These are phyloP conservation scores for Platalea minor DNA, from an alignment of 2,797 vertebrate genomes.

Conservation along the genomic window DNA sequence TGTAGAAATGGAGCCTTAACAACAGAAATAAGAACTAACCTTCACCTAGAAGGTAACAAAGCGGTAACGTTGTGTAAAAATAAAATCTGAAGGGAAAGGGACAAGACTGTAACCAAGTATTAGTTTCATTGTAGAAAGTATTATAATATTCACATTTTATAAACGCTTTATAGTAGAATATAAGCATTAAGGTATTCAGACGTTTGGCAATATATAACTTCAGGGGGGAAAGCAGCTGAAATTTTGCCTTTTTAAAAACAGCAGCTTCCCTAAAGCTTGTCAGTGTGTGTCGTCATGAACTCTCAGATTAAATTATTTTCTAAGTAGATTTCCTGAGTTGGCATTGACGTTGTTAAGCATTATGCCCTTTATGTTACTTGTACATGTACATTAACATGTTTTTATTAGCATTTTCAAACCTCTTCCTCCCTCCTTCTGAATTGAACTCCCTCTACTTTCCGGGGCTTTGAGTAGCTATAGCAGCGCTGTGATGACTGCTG, in stretches of 20 bases:
- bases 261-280: conserved; percentile 1
- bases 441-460: not conserved
- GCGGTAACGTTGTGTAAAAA: not conserved
- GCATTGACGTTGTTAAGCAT: not conserved
- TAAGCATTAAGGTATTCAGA: not conserved
- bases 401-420: not conserved
- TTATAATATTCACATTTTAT: not conserved
- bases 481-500: not conserved
- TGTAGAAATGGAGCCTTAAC: conserved; percentile 15
- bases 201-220: not conserved
- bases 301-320: conserved; percentile 36
- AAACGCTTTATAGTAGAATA: not conserved
- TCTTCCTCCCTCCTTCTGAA: not conserved
- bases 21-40: conserved; percentile 27
- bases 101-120: not conserved
- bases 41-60: conserved; percentile 14
- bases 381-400: not conserved
- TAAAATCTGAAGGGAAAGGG: not conserved
- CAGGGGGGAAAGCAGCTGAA: not conserved
- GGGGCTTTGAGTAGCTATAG: not conserved
- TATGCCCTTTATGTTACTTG: conserved; percentile 7
- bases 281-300: conserved; percentile 5
- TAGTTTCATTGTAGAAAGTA: not conserved
- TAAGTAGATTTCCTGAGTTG: conserved; percentile 5
- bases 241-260: not conserved